Evolutionary conservation across 2,888 invertebrate genomes (phyloP).

Genomic region (Didymodactylos carnosus): DNA sequence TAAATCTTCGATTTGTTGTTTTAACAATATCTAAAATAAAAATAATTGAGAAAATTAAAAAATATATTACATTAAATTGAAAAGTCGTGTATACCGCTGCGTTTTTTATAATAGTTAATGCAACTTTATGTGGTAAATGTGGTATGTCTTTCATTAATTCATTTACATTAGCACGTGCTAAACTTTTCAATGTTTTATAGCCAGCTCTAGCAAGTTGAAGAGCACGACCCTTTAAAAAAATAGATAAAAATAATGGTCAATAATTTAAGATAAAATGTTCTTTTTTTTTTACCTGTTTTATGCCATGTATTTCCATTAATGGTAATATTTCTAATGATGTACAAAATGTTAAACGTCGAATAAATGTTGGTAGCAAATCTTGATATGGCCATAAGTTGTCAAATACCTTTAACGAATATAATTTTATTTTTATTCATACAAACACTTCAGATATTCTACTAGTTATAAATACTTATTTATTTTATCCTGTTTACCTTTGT

Average conservation of each 20-base stretch:
- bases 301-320: slow-evolving; percentile 66
- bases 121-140: slow-evolving; percentile 51
- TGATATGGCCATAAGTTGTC: slow-evolving; percentile 13
- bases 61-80: neutral
- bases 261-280: neutral
- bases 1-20: neutral
- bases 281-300: slow-evolving; percentile 53
- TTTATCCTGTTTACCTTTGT: slow-evolving; percentile 53
- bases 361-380: slow-evolving; percentile 45
- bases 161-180: slow-evolving; percentile 51
- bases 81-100: slow-evolving; percentile 49
- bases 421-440: slow-evolving; percentile 53
- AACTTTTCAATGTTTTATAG: slow-evolving; percentile 51
- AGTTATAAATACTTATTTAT: slow-evolving; percentile 54
- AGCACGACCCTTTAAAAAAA: slow-evolving; percentile 50
- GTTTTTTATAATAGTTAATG: slow-evolving; percentile 60
- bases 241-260: slow-evolving; percentile 4
- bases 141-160: slow-evolving; percentile 46
- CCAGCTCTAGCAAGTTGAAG: slow-evolving; percentile 62
- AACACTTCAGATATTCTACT: slow-evolving; percentile 52
- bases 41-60: neutral
- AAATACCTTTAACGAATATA: too few species aligned
- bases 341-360: slow-evolving; percentile 55
- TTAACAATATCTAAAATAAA: neutral
- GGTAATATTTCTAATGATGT: slow-evolving; percentile 56